Evolutionary conservation across 2,113 vertebrate genomes (phyloP), one percentile per base, ranked within the genome.

Genomic region (Centropus unirufus): DNA sequence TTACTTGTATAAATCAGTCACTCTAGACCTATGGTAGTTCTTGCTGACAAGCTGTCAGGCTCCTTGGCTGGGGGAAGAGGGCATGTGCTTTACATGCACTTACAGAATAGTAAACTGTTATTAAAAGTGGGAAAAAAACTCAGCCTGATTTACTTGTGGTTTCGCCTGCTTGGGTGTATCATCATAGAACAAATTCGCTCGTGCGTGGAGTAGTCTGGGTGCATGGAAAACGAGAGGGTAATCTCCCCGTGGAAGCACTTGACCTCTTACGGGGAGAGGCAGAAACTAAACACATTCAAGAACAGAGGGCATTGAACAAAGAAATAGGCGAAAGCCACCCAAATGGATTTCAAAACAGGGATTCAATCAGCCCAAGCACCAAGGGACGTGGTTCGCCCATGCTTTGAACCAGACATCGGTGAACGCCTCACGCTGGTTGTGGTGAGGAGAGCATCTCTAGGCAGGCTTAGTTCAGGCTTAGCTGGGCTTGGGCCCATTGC

Each of bases 1-100:
- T 70, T 32, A 23, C 90, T 97, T 93, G 95, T 58, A 80, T 96
- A 97, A 96, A 98, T 97, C 97, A 96, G 88, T 92, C 92, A 92
- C 90, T 95, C 51, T 10, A 69, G 96, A 88, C 89, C 95, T 90
- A 70, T 73, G 93, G 92, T 95, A 95, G 96, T 83, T 97, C 95
- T 86, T 91, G 95, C 90, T 95, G 95, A 93, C 93, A 94, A 68
- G 77, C 93, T 96, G 94, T 97, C 94, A 78, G 22, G 93, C 82
- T 92, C 62, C 76, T 94, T 95, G 97, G 95, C 96, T 85, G 61
- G 76, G 87, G 78, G 82, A 91, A 15, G 5, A 51, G 83, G 94
- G 72, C 89, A 93, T 59, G 87, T 91, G 94, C 96, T 94, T 95
- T 88, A 86, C 89, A 96, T 83, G 96, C 77, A 82, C 89, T 92